phyloP scores from a whole-genome alignment of 2,888 invertebrate species.

The Orchesellides sinensis region DNA sequence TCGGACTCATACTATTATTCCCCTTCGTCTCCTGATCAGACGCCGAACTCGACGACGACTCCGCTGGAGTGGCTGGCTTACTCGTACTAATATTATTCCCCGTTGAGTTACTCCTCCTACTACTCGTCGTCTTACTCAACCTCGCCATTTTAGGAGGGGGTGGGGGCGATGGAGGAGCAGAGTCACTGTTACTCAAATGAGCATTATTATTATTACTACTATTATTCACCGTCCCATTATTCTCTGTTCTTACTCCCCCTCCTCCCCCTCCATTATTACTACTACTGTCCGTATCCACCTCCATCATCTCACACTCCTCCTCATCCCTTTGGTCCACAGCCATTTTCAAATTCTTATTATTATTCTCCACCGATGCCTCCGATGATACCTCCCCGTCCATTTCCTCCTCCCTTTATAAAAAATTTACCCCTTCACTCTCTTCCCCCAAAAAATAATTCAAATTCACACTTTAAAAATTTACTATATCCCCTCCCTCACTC shows the following conservation, averaged over 20 bases:
- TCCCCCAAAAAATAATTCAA: background rate
- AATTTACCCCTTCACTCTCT: background rate
- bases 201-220: conserved; percentile 62
- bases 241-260: conserved; percentile 62
- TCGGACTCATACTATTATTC: conserved; percentile 45
- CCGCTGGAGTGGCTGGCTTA: conserved; percentile 53
- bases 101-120: conserved; percentile 59
- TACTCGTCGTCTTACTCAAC: conserved; percentile 58
- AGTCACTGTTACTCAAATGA: conserved; percentile 59
- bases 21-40: too few relatives aligned
- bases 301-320: conserved; percentile 63
- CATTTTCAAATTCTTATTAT: conserved; percentile 67
- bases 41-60: too few relatives aligned
- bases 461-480: background rate
- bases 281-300: conserved; percentile 42
- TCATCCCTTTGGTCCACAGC: conserved; percentile 65
- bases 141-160: conserved; percentile 63
- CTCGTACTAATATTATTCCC: conserved; percentile 47
- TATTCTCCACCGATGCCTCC: conserved; percentile 64
- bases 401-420: background rate
- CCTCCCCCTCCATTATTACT: too few relatives aligned
- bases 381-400: conserved; percentile 61
- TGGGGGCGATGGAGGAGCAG: conserved; percentile 54
- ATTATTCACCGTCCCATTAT: conserved; percentile 63
- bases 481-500: background rate